A percentile compares a stretch with the other conserved stretches of the same genome.
phyloP scores from a whole-genome alignment of 2,888 invertebrate genomes.

The Watsonalla binaria region DNA sequence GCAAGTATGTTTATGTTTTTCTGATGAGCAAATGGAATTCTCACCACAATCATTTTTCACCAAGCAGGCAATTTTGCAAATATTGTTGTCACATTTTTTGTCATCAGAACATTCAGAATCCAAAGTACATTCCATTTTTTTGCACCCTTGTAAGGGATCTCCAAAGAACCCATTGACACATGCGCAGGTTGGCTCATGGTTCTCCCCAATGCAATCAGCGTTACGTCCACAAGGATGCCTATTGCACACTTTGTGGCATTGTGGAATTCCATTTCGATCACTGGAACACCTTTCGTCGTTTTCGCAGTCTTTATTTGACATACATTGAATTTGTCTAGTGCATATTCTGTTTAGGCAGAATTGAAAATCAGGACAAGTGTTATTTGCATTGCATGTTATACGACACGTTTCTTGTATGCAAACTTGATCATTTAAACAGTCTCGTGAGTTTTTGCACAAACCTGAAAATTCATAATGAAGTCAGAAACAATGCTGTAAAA shows the following conservation, averaged over 20 bases:
- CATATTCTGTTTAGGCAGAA: conserved; percentile 91
- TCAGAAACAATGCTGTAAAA: no score
- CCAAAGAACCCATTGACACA: conserved; percentile 90
- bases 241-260: conserved; percentile 87
- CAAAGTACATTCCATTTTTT: conserved; percentile 85
- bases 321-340: conserved; percentile 88
- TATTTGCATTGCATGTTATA: conserved; percentile 87
- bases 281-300: conserved; percentile 85
- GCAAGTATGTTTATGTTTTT: conserved; percentile 85
- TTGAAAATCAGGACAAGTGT: conserved; percentile 91
- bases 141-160: conserved; percentile 88
- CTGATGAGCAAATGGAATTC: conserved; percentile 91
- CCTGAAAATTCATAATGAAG: conserved; percentile 61
- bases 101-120: conserved; percentile 88
- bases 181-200: conserved; percentile 86
- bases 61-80: conserved; percentile 92
- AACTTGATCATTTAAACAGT: conserved; percentile 91
- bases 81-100: conserved; percentile 88
- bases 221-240: conserved; percentile 88
- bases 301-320: conserved; percentile 84
- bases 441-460: conserved; percentile 87
- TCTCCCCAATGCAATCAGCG: conserved; percentile 85
- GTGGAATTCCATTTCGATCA: conserved; percentile 83
- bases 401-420: conserved; percentile 93
- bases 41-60: conserved; percentile 90